Percentiles rank a stretch among this genome's conserved stretches.
Evolutionary conservation across 2,113 vertebrate genomes (phyloP).

Genomic region (Indicator indicator): DNA sequence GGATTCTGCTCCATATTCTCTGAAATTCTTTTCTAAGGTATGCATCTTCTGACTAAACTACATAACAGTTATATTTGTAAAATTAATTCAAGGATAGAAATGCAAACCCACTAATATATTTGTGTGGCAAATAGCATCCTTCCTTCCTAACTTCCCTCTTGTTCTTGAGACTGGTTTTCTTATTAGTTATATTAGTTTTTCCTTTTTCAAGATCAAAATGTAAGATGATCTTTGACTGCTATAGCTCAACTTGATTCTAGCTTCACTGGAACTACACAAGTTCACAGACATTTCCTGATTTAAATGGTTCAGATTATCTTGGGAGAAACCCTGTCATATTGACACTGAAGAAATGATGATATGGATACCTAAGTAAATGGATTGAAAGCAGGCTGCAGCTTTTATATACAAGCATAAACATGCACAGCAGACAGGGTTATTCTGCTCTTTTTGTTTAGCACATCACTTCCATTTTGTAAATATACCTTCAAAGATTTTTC

Average conservation of each 20-base stretch:
- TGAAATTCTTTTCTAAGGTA: not conserved
- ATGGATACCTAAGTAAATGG: not conserved
- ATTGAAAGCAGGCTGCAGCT: not conserved
- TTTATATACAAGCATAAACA: not conserved
- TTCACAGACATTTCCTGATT: not conserved
- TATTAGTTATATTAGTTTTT: not conserved
- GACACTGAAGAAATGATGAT: not conserved
- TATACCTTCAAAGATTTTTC: not conserved
- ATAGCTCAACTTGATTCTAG: not conserved
- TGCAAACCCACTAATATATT: not conserved
- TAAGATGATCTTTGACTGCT: not conserved
- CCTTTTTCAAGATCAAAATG: not conserved
- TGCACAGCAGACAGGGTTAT: not conserved
- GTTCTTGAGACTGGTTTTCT: not conserved
- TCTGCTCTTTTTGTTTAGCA: not conserved
- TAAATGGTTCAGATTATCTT: not conserved
- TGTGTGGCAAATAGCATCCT: not conserved
- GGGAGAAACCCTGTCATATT: not conserved
- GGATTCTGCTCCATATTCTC: not conserved
- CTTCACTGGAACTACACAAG: not conserved
- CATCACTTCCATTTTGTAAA: not conserved
- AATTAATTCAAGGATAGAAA: not conserved
- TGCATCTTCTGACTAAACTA: not conserved
- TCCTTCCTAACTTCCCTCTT: not conserved
- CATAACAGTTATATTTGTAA: not conserved